A percentile compares a stretch with the other conserved stretches of the same genome.
Conservation (phyloP, 2,888 invertebrate genomes). For the Pandemis heparana region DNA sequence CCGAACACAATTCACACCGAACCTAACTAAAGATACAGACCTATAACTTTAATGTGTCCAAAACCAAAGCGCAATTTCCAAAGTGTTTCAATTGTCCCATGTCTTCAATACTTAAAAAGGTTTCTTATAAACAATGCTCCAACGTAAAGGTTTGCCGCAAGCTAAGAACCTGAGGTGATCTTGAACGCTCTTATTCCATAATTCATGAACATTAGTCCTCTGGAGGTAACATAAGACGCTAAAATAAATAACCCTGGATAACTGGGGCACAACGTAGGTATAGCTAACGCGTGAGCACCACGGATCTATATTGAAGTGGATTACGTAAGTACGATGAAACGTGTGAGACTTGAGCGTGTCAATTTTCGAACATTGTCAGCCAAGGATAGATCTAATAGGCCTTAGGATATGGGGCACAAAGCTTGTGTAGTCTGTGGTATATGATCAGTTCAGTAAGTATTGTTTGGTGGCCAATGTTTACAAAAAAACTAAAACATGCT, state of each 20-base stretch:
- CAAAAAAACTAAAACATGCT: too few species aligned
- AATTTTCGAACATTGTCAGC: too few species aligned
- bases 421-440: too few species aligned
- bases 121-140: slow-evolving; percentile 12
- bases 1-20: too few species aligned
- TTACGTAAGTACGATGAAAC: too few species aligned
- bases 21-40: not conserved
- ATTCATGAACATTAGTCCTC: slow-evolving; percentile 51
- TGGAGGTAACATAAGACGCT: slow-evolving; percentile 44
- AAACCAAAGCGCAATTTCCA: not conserved
- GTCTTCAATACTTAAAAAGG: not conserved
- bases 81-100: slow-evolving; percentile 4
- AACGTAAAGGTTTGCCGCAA: not conserved
- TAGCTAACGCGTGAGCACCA: not conserved
- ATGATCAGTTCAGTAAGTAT: too few species aligned
- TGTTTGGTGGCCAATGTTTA: too few species aligned
- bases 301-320: too few species aligned
- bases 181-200: slow-evolving; percentile 45
- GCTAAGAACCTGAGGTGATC: slow-evolving; percentile 23
- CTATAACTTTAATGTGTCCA: not conserved
- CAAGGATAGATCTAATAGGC: too few species aligned
- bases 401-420: too few species aligned
- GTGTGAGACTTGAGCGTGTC: too few species aligned
- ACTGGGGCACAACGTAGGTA: slow-evolving; percentile 20
- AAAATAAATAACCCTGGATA: slow-evolving; percentile 46